Evolutionary conservation across 2,888 invertebrate species (phyloP), one percentile per base, ranked within the genome.

Genomic region (Ochropacha duplaris): DNA sequence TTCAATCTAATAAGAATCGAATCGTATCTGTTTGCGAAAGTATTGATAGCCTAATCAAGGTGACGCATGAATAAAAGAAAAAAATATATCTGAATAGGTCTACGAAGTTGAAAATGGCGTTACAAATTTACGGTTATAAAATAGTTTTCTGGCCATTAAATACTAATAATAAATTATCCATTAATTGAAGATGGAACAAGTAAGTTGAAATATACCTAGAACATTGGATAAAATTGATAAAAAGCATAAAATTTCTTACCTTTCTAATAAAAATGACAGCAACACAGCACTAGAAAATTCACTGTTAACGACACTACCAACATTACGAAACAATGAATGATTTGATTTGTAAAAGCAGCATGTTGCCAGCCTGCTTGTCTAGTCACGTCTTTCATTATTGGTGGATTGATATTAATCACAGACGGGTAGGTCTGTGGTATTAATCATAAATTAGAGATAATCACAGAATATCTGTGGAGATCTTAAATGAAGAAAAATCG

Each of bases 31-130:
- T 54, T 60, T 60, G 56, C 49, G 50, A 49, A 63, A 61, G 52
- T 65, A 60, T 65, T 59, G 56, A 60, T 62, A 62, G 60, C 62
- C 57, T 60, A 70, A 61, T 71, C 65, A 71, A 65, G 68, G 66
- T 68, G 63, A 72, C 65, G 66, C 66, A 65, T 58, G 60, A 57
- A 34, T 62, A 68, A 74, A 72, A 76, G 76, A 72, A 85, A 86
- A 85, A 87, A 83, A 84, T 76, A 83, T 74, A 79, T 80, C 69
- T 68, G 71, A 80, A 79, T 78, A 83, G 79, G 84, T 82, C 80
- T 83, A 78, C 78, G 78, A 78, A 84, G 80, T 85, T 86, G 83
- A 92, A 92, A 92, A 92, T 92, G 92, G 92, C 92, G 92, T 84
- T 87, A 76, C 69, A 69, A 79, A 78, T 84, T 85, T 79, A 78